Conservation (phyloP, 64 coral and sea anemone species). For the Pachyseris speciosa region DNA sequence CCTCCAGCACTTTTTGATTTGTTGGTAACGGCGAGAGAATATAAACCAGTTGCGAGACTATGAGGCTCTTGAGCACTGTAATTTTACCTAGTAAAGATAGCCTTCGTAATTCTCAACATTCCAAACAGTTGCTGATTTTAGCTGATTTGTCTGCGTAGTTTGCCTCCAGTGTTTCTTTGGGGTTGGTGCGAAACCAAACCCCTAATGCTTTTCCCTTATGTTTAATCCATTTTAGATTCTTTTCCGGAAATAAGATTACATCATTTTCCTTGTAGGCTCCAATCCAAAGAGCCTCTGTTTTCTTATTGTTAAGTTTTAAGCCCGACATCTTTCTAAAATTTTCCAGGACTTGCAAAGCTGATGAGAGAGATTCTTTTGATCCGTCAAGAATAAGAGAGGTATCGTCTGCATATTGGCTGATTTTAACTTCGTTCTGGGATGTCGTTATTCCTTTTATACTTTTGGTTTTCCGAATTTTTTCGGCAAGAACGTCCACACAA, state of each 20-base stretch:
- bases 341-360: background rate
- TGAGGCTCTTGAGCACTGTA: background rate
- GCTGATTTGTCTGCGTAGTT: too few species aligned
- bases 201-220: background rate
- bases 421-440: background rate
- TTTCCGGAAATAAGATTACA: background rate
- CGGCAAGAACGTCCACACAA: too few species aligned
- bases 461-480: background rate
- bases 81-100: background rate
- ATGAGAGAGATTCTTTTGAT: background rate
- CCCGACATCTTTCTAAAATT: too few species aligned
- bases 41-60: slow-evolving; percentile 16
- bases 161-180: background rate
- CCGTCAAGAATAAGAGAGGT: background rate
- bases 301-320: background rate
- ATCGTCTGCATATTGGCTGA: background rate
- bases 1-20: background rate
- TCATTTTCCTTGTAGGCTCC: background rate
- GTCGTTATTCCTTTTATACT: background rate
- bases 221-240: background rate
- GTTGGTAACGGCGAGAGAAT: slow-evolving; percentile 3
- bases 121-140: background rate
- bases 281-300: background rate
- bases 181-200: background rate
- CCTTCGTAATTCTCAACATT: background rate